Percentiles rank a stretch among this genome's conserved stretches.
phyloP scores from a whole-genome alignment of 2,113 vertebrate species.

The Ochotona curzoniae region DNA sequence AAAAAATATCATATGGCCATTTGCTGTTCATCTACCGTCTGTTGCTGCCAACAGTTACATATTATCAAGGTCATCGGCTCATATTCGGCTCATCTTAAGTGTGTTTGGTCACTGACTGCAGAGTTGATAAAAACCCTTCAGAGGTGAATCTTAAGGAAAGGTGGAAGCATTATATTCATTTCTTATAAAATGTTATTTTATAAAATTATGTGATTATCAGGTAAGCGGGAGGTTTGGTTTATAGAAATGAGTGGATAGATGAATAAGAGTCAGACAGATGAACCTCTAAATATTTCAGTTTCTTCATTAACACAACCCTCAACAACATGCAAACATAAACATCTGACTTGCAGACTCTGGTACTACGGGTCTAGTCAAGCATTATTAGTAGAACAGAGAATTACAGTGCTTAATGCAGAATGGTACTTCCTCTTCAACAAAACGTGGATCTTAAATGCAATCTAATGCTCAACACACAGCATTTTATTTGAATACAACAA shows the following conservation, averaged over 20 bases:
- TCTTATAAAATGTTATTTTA: not conserved
- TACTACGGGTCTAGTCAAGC: not conserved
- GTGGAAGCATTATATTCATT: not conserved
- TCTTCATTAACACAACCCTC: not conserved
- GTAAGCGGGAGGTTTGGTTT: not conserved
- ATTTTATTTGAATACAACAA: slow-evolving; percentile 46
- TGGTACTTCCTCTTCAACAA: not conserved
- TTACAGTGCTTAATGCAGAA: not conserved
- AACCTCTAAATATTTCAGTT: not conserved
- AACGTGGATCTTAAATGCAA: not conserved
- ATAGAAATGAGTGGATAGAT: not conserved
- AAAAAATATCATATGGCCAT: not conserved
- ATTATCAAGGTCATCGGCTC: no score
- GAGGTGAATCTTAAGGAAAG: not conserved
- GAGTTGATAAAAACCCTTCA: not conserved
- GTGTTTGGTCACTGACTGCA: not conserved
- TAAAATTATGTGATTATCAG: not conserved
- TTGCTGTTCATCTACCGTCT: not conserved
- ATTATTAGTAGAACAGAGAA: not conserved
- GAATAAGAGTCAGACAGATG: not conserved
- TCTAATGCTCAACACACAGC: not conserved
- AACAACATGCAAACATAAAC: fast-evolving
- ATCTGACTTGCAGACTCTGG: not conserved
- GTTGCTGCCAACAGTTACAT: not conserved
- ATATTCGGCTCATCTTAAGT: not conserved